These are phyloP conservation scores for Drosophila dives DNA, from an alignment of 2,888 invertebrate species.

Conservation along the genomic window DNA sequence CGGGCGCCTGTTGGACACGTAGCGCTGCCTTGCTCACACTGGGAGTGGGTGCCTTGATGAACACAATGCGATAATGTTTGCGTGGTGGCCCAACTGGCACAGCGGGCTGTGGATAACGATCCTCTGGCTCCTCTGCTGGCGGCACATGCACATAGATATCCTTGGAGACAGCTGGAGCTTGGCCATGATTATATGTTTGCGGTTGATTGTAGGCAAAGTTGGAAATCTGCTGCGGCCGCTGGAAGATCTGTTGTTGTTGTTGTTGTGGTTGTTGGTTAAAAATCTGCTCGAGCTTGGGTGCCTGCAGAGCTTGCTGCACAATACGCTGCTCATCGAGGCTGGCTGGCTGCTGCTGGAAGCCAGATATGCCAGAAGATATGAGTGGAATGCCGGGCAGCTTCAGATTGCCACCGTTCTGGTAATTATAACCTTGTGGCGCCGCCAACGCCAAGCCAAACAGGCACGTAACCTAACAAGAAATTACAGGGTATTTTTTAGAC, in stretches of 20 bases:
- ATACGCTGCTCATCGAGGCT: slow-evolving; percentile 60
- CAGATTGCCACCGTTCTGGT: slow-evolving; percentile 57
- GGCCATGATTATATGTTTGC: slow-evolving; percentile 23
- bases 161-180: slow-evolving; percentile 79
- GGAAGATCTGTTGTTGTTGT: slow-evolving; percentile 42
- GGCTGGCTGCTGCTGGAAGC: slow-evolving; percentile 22
- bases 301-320: slow-evolving; percentile 74
- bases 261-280: slow-evolving; percentile 48
- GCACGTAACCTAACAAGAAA: slow-evolving; percentile 67
- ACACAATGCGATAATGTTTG: slow-evolving; percentile 84
- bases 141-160: slow-evolving; percentile 84
- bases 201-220: slow-evolving; percentile 38
- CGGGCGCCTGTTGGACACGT: slow-evolving; percentile 76
- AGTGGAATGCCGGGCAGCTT: slow-evolving; percentile 45
- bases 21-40: slow-evolving; percentile 65
- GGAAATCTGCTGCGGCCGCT: slow-evolving; percentile 38
- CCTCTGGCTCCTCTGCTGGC: slow-evolving; percentile 81
- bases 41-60: slow-evolving; percentile 83
- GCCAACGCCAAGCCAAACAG: slow-evolving; percentile 72
- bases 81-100: slow-evolving; percentile 77
- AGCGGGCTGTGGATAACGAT: slow-evolving; percentile 60
- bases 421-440: slow-evolving; percentile 82
- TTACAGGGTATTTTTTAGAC: slow-evolving; percentile 21
- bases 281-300: slow-evolving; percentile 62
- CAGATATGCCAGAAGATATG: background rate